These are phyloP conservation scores for Denticeps clupeoides DNA, from an alignment of 2,797 vertebrate species.

Conservation along the genomic window DNA sequence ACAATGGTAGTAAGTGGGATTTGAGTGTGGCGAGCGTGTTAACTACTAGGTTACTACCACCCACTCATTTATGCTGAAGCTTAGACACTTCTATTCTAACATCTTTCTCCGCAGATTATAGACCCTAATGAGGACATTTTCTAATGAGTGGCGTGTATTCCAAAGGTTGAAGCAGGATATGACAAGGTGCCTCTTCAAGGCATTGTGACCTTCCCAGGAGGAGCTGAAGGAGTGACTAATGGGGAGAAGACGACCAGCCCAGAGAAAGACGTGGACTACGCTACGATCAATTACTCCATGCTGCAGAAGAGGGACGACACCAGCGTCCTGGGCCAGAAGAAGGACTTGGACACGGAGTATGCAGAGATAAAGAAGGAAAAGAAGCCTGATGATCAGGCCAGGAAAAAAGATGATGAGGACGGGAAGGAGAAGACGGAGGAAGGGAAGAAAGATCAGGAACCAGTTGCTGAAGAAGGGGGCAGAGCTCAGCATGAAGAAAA, in stretches of 20 bases:
- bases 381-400: neutral
- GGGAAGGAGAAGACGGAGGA: constrained; percentile 1
- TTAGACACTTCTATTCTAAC: neutral
- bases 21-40: too few species aligned
- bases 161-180: constrained; percentile 1
- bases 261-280: constrained; percentile 43
- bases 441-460: constrained; percentile 14
- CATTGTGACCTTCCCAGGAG: neutral
- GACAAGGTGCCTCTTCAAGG: constrained; percentile 10
- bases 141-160: too few species aligned
- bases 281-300: constrained; percentile 35
- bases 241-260: too few species aligned
- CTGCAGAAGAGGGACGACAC: constrained; percentile 15
- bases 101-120: too few species aligned
- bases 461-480: too few species aligned
- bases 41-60: too few species aligned
- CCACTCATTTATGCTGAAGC: neutral
- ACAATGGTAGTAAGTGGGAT: too few species aligned
- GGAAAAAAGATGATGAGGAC: neutral
- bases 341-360: constrained; percentile 31
- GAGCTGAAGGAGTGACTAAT: neutral
- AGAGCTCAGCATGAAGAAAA: too few species aligned
- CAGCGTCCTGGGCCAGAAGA: too few species aligned
- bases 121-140: too few species aligned
- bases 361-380: constrained; percentile 42